Base-by-base conservation (phyloP, 1,140 invertebrate genomes). In the Harpegnathos saltator region DNA sequence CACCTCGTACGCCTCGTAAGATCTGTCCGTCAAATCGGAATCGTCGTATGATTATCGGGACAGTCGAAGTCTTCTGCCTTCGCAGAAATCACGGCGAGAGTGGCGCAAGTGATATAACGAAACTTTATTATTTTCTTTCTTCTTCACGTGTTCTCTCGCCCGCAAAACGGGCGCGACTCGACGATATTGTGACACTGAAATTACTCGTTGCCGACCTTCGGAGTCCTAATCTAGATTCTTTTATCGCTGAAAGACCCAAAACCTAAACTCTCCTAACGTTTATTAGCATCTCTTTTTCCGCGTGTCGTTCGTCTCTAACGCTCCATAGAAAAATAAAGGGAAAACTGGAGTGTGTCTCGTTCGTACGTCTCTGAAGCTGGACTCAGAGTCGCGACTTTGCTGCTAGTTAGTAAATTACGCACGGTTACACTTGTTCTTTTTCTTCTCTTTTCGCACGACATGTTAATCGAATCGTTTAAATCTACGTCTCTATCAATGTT, bases 401-500 rank as follows among this genome's bases (percentile, higher is more conserved):
- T 29, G 74, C 66, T 78, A 81, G 58, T 89, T 89, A 86, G 88
- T 91, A 90, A 81, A 89, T 93, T 91, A 91, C 89, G 88, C 87
- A 91, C 83, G 81, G 74, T 91, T 89, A 89, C 69, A 85, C 29
- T 85, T 89, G 81, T 69, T 89, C 89, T 58, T 85, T 90, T 83
- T 69, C 89, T 69, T 89, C 89, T 58, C 84, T 90, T 83, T 69
- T 89, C 90, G 85, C 91, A 90, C 73, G 89, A 90, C 86, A 12
- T 80, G 89, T 90, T 92, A 92, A 63, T 85, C 88, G 62, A 89
- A 84, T 89, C 84, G 80, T 84, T 86, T 90, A 87, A 75, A 87
- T 86, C 91, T 92, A 92, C 77, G 89, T 89, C 91, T 44, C 91
- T 44, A 44, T 44, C 38, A 44, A 89, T 92, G 91, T 90, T 86